These are phyloP conservation scores for Alosa alosa DNA, from an alignment of 2,113 vertebrate species.

Conservation along the genomic window DNA sequence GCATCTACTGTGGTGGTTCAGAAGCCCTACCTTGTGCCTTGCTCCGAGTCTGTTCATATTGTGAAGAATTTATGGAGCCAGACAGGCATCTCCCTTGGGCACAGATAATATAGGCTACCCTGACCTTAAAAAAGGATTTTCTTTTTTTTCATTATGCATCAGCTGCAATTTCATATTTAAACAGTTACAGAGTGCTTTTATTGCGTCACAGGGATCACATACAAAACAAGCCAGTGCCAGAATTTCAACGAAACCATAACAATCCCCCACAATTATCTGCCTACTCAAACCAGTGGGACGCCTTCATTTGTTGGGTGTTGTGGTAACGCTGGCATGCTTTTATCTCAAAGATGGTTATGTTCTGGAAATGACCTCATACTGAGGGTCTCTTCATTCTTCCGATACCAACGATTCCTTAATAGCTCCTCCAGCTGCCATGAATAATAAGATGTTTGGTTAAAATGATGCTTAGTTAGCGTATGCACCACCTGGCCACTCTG, in stretches of 20 bases:
- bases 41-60: constrained; percentile 19
- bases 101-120: not conserved
- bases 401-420: not conserved
- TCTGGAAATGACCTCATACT: not conserved
- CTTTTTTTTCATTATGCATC: constrained; percentile 24
- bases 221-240: not conserved
- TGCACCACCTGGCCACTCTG: constrained; percentile 51
- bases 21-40: constrained; percentile 53
- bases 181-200: not conserved
- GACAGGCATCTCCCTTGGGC: constrained; percentile 1
- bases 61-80: not conserved
- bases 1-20: constrained; percentile 58
- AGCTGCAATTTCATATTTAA: constrained; percentile 36
- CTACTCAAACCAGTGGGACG: not conserved
- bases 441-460: not conserved
- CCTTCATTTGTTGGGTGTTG: not conserved
- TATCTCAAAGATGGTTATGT: not conserved
- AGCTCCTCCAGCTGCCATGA: not conserved
- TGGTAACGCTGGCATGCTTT: not conserved
- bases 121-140: constrained; percentile 18
- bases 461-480: constrained; percentile 45
- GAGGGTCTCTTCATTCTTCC: constrained; percentile 9
- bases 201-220: not conserved
- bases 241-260: not conserved
- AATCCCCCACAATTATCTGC: constrained; percentile 4